Conservation (phyloP, 2,113 vertebrate genomes). For the Burhinus bistriatus region DNA sequence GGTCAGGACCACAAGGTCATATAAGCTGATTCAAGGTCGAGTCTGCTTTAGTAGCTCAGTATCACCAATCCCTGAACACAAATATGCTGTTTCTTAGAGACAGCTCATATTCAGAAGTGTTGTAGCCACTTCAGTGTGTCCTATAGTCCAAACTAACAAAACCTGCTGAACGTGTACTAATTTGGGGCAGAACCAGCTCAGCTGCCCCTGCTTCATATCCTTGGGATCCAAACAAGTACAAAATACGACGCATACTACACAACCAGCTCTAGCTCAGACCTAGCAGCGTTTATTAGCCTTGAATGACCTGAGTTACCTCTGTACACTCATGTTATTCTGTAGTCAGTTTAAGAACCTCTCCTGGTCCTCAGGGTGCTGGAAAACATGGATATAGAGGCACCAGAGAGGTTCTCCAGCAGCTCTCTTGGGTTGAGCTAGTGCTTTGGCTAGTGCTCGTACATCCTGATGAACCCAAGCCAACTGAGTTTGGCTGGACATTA, state of each 20-base stretch:
- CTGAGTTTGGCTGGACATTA: background rate
- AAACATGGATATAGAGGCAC: background rate
- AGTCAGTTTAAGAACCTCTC: background rate
- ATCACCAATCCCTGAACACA: rapidly evolving
- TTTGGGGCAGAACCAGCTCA: background rate
- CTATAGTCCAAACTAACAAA: background rate
- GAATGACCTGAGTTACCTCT: background rate
- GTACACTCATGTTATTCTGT: background rate
- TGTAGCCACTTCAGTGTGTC: background rate
- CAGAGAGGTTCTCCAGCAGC: background rate
- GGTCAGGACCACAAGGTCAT: background rate
- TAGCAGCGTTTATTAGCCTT: background rate
- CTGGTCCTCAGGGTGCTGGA: background rate
- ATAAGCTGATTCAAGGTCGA: background rate
- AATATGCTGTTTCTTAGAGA: background rate
- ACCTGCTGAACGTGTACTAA: background rate
- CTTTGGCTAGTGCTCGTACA: background rate
- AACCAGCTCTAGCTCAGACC: background rate
- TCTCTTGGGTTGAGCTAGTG: background rate
- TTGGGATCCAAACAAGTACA: background rate
- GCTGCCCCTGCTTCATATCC: background rate
- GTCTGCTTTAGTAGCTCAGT: background rate
- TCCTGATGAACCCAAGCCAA: background rate
- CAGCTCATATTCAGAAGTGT: background rate
- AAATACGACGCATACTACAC: background rate